Percentiles rank a stretch among this genome's conserved stretches.
Conservation (phyloP, 2,113 vertebrate genomes). For the Chelonoidis abingdonii region DNA sequence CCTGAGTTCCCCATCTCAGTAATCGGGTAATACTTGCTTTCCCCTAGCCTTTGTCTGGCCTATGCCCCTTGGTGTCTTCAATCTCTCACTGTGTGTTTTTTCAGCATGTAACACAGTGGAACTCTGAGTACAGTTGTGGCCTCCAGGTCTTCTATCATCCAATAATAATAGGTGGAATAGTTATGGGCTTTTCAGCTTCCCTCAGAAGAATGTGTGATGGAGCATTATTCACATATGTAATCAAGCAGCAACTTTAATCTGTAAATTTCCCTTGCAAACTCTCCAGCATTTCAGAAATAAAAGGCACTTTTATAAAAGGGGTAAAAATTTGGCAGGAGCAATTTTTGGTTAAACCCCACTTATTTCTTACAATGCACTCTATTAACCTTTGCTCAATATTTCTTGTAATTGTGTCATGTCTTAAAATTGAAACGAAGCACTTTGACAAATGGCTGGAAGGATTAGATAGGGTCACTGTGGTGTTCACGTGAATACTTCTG, state of each 20-base stretch:
- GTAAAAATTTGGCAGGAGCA: background rate
- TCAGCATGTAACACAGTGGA: background rate
- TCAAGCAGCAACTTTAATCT: background rate
- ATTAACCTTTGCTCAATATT: constrained; percentile 29
- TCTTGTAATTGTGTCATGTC: constrained; percentile 31
- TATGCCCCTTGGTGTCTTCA: constrained; percentile 22
- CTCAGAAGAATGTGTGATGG: background rate
- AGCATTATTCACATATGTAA: background rate
- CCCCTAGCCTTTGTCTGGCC: constrained; percentile 8
- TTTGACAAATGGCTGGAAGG: background rate
- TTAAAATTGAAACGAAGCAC: background rate
- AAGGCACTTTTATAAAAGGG: background rate
- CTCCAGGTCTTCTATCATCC: background rate
- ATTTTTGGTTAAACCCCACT: constrained; percentile 7
- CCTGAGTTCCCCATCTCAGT: constrained; percentile 1
- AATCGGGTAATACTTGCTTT: background rate
- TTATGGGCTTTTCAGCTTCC: background rate
- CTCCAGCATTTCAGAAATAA: background rate
- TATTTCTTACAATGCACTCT: constrained; percentile 42
- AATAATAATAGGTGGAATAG: background rate
- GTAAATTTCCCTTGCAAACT: constrained; percentile 34
- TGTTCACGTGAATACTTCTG: background rate
- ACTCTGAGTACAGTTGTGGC: background rate
- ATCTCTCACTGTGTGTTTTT: background rate
- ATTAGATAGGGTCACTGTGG: background rate